Conservation (phyloP, 2,113 vertebrate species). For the Tychaedon coryphoeus region DNA sequence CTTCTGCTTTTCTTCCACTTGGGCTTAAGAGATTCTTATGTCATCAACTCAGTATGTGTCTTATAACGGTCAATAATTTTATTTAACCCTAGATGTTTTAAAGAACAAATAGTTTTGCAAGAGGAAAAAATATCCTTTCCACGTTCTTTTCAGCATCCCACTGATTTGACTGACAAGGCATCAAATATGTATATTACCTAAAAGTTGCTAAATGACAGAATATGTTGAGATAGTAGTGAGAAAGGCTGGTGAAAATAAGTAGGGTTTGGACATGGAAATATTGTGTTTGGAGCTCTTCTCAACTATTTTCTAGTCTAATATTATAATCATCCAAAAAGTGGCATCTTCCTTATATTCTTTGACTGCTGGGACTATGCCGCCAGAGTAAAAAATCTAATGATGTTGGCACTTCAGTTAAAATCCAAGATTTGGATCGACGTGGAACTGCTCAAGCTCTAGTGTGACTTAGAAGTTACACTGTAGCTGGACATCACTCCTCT, state of each 20-base stretch:
- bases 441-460: background rate
- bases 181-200: background rate
- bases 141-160: background rate
- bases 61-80: background rate
- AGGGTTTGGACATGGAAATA: background rate
- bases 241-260: background rate
- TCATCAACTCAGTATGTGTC: background rate
- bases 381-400: accelerated
- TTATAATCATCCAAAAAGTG: background rate
- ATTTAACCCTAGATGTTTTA: background rate
- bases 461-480: background rate
- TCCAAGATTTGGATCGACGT: background rate
- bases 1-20: background rate
- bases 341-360: background rate
- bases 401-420: background rate
- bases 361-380: background rate
- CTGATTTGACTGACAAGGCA: background rate
- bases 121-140: background rate
- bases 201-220: background rate
- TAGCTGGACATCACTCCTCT: background rate
- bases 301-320: background rate
- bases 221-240: background rate
- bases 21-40: background rate
- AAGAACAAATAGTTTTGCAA: background rate
- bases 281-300: background rate